Evolutionary conservation across 2,888 invertebrate genomes (phyloP).

Genomic region (Apomyelois bistriatella): DNA sequence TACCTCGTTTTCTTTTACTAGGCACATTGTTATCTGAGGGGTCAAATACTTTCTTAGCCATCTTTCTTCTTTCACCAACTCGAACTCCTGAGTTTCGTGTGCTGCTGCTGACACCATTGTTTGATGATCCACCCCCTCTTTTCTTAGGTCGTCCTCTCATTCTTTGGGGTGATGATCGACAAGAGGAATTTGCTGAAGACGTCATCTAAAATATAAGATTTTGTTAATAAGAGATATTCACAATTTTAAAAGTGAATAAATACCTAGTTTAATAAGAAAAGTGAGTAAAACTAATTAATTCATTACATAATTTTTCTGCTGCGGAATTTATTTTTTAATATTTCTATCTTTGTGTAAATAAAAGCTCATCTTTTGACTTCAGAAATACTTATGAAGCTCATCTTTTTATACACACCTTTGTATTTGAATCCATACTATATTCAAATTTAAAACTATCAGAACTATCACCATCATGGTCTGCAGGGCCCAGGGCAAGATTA

Average conservation of each 20-base stretch:
- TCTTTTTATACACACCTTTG: conserved; percentile 46
- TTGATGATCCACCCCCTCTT: conserved; percentile 48
- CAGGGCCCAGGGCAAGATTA: conserved; percentile 84
- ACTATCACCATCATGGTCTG: conserved; percentile 78
- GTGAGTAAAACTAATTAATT: too few species aligned
- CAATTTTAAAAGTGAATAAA: background rate
- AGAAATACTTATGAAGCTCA: too few species aligned
- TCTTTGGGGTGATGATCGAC: conserved; percentile 70
- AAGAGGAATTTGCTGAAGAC: conserved; percentile 74
- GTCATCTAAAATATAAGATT: conserved; percentile 49
- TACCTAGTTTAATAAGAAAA: too few species aligned
- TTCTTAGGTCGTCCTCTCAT: conserved; percentile 69
- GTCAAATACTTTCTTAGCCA: conserved; percentile 92
- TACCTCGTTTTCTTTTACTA: conserved; percentile 83
- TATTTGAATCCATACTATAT: conserved; percentile 59
- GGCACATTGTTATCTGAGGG: conserved; percentile 91
- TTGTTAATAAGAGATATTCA: background rate
- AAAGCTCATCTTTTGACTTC: too few species aligned
- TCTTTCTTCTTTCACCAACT: conserved; percentile 82
- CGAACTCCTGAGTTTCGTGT: conserved; percentile 66
- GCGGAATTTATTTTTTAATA: too few species aligned
- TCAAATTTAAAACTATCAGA: conserved; percentile 74
- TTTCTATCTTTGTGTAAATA: too few species aligned
- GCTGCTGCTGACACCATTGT: conserved; percentile 41
- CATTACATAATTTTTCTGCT: too few species aligned